These are phyloP conservation scores for Euborellia annulipes DNA, from an alignment of 1,140 invertebrate genomes.

Conservation along the genomic window DNA sequence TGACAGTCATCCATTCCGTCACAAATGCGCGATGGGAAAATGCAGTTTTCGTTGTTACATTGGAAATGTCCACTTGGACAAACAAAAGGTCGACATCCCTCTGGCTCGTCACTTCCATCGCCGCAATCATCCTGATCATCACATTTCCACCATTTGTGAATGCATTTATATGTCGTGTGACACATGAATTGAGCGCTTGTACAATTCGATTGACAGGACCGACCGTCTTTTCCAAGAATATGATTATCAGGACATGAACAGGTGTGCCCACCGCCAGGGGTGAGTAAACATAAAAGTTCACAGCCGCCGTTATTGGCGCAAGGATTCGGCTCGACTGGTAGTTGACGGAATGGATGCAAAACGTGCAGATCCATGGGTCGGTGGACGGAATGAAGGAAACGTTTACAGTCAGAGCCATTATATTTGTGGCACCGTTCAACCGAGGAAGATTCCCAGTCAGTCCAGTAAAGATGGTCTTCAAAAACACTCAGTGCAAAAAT, in stretches of 20 bases:
- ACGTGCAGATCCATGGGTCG: slow-evolving; percentile 79
- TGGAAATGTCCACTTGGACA: slow-evolving; percentile 67
- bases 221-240: slow-evolving; percentile 43
- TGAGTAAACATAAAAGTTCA: slow-evolving; percentile 59
- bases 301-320: slow-evolving; percentile 42
- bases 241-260: slow-evolving; percentile 75
- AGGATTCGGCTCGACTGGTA: slow-evolving; percentile 32
- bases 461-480: slow-evolving; percentile 78
- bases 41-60: slow-evolving; percentile 46
- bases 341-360: slow-evolving; percentile 61
- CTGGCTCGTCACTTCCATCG: slow-evolving; percentile 59
- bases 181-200: slow-evolving; percentile 67
- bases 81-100: slow-evolving; percentile 46
- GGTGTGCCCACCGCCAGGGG: slow-evolving; percentile 33
- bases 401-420: slow-evolving; percentile 42
- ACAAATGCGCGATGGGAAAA: slow-evolving; percentile 54
- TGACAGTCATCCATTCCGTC: slow-evolving; percentile 59
- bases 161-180: slow-evolving; percentile 49
- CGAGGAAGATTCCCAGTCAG: slow-evolving; percentile 82
- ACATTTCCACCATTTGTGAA: slow-evolving; percentile 46
- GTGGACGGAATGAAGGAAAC: slow-evolving; percentile 54
- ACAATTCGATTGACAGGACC: slow-evolving; percentile 58
- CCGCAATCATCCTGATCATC: slow-evolving; percentile 60
- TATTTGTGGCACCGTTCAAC: slow-evolving; percentile 69
- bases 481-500: slow-evolving; percentile 77